Percentiles rank a stretch among this genome's conserved stretches.
Conservation (phyloP, 2,113 vertebrate genomes). For the Gambusia affinis region DNA sequence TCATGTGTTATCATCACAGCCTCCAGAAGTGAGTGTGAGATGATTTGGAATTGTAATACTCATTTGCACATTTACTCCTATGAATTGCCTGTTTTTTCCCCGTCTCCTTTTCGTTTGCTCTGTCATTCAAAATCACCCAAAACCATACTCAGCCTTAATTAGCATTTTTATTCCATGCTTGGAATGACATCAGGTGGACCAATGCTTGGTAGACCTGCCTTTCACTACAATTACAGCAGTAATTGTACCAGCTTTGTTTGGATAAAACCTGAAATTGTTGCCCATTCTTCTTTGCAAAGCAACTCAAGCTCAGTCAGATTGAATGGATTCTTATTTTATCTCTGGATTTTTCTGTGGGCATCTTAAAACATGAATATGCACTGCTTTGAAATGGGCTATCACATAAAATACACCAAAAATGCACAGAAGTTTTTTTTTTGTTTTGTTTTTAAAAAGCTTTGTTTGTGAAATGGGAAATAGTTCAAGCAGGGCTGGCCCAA, state of each 20-base stretch:
- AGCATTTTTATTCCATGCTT: not conserved
- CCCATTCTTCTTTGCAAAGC: not conserved
- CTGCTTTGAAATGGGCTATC: no score
- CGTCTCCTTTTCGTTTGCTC: conserved; percentile 32
- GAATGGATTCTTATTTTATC: not conserved
- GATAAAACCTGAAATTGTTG: not conserved
- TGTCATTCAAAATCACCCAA: conserved; percentile 24
- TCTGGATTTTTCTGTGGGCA: not conserved
- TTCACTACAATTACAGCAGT: no score
- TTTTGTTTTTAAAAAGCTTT: no score
- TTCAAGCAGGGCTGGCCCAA: no score
- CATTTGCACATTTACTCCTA: conserved; percentile 59
- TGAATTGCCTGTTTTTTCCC: conserved; percentile 38
- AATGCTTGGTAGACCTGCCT: no score
- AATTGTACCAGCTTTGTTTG: not conserved
- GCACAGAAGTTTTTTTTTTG: no score
- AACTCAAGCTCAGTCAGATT: not conserved
- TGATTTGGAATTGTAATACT: conserved; percentile 73
- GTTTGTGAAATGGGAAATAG: no score
- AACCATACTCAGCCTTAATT: not conserved
- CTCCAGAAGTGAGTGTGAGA: conserved; percentile 69
- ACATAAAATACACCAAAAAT: no score
- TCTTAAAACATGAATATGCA: not conserved
- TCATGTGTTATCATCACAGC: conserved; percentile 73
- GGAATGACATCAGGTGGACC: no score